These are phyloP conservation scores for Osmerus eperlanus DNA, from an alignment of 2,113 vertebrate genomes.

Conservation along the genomic window DNA sequence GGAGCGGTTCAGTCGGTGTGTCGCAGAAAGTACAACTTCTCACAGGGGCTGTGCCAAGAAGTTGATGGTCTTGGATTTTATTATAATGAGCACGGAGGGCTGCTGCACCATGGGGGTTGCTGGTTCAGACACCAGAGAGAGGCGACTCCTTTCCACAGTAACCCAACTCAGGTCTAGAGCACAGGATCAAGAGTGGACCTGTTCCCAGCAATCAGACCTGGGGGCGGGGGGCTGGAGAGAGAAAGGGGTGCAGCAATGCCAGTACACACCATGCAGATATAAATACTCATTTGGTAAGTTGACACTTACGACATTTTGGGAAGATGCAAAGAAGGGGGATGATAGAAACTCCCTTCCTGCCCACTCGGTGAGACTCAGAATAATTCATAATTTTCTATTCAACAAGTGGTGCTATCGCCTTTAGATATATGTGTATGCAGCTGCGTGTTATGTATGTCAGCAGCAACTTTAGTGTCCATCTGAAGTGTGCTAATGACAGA, in stretches of 20 bases:
- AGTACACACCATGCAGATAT: conserved; percentile 59
- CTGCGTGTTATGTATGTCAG: conserved; percentile 41
- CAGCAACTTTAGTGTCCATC: conserved; percentile 17
- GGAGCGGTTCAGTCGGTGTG: background rate
- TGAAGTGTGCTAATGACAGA: conserved; percentile 6
- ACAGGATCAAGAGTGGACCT: conserved; percentile 64
- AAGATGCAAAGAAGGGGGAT: conserved; percentile 48
- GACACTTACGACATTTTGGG: conserved; percentile 82
- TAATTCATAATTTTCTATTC: conserved; percentile 37
- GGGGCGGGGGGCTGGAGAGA: conserved; percentile 19
- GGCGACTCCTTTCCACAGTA: conserved; percentile 56
- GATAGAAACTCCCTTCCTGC: conserved; percentile 53
- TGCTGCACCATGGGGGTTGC: conserved; percentile 35
- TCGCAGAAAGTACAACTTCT: background rate
- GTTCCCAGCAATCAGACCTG: conserved; percentile 61
- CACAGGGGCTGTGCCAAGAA: background rate
- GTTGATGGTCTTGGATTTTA: background rate
- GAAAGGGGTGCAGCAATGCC: conserved; percentile 26
- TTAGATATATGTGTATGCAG: background rate
- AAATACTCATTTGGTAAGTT: conserved; percentile 81
- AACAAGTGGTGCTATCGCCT: conserved; percentile 4
- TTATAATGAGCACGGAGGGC: background rate
- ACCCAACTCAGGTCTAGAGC: conserved; percentile 64
- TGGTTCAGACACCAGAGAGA: conserved; percentile 27
- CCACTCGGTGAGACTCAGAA: conserved; percentile 4